Conservation (phyloP, 2,888 invertebrate genomes). For the Mactromeris polynyma region DNA sequence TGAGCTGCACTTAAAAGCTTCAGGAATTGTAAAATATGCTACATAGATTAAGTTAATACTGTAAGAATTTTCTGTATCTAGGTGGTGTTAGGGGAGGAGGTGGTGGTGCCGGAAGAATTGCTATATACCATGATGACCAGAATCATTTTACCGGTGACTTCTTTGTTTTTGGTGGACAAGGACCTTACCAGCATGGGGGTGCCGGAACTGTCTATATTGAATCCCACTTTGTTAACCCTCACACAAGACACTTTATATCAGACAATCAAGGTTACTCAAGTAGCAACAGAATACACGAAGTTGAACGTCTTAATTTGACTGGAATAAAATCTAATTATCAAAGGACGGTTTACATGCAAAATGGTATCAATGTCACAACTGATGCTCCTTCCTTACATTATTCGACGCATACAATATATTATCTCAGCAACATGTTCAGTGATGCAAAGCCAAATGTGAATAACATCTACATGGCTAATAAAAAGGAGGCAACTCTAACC, state of each 20-base stretch:
- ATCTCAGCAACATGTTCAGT: slow-evolving; percentile 49
- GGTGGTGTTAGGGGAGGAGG: slow-evolving; percentile 76
- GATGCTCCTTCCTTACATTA: slow-evolving; percentile 38
- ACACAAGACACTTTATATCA: slow-evolving; percentile 55
- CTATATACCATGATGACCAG: slow-evolving; percentile 75
- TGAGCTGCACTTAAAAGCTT: neutral
- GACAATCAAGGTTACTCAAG: slow-evolving; percentile 72
- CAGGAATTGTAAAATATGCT: neutral
- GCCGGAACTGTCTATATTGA: slow-evolving; percentile 77
- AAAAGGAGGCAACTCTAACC: slow-evolving; percentile 50
- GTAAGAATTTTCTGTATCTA: slow-evolving; percentile 18
- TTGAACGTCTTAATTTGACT: slow-evolving; percentile 69
- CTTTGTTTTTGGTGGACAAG: slow-evolving; percentile 74
- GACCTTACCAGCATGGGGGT: slow-evolving; percentile 71
- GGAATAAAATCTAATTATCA: slow-evolving; percentile 26
- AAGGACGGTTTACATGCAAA: slow-evolving; percentile 54
- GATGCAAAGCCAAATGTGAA: slow-evolving; percentile 42
- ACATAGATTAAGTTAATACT: too few species aligned
- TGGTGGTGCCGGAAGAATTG: slow-evolving; percentile 79
- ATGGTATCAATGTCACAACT: slow-evolving; percentile 67
- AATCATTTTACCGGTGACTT: slow-evolving; percentile 77
- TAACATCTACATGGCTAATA: slow-evolving; percentile 36
- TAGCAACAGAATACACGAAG: slow-evolving; percentile 70
- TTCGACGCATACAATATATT: neutral
- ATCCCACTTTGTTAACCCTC: slow-evolving; percentile 26